Percentiles rank a stretch among this genome's conserved stretches.
These are phyloP conservation scores for Hypomecis atomaria DNA, from an alignment of 2,888 invertebrate genomes.

Conservation along the genomic window DNA sequence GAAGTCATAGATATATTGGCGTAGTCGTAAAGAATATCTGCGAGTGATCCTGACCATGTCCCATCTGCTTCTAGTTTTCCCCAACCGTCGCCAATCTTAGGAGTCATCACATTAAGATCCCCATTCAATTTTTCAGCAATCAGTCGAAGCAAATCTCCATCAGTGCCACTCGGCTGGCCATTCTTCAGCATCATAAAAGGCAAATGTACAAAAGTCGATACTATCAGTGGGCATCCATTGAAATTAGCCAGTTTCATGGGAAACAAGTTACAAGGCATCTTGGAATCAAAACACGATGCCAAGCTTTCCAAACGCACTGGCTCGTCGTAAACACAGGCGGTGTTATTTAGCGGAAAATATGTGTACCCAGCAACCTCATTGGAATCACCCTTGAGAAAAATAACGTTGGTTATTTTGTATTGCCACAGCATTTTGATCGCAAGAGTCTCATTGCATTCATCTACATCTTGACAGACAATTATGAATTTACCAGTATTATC, in stretches of 20 bases:
- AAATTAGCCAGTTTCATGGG: slow-evolving; percentile 62
- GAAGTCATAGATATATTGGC: slow-evolving; percentile 76
- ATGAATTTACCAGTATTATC: slow-evolving; percentile 68
- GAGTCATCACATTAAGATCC: slow-evolving; percentile 60
- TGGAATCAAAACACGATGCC: slow-evolving; percentile 24
- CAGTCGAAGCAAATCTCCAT: slow-evolving; percentile 65
- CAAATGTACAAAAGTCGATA: slow-evolving; percentile 64
- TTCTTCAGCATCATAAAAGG: slow-evolving; percentile 65
- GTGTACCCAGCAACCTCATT: slow-evolving; percentile 55
- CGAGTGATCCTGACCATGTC: slow-evolving; percentile 71
- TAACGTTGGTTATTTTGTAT: slow-evolving; percentile 63
- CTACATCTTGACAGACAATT: slow-evolving; percentile 61
- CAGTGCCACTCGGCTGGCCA: slow-evolving; percentile 60
- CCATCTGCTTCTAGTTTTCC: slow-evolving; percentile 61
- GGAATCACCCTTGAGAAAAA: slow-evolving; percentile 55
- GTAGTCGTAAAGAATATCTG: slow-evolving; percentile 62
- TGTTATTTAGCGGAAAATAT: slow-evolving; percentile 55
- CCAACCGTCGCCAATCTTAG: slow-evolving; percentile 64
- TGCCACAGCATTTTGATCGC: slow-evolving; percentile 62
- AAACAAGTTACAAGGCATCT: slow-evolving; percentile 50
- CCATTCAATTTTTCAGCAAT: slow-evolving; percentile 64
- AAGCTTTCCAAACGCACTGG: slow-evolving; percentile 53
- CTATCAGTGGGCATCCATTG: slow-evolving; percentile 61
- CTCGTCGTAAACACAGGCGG: slow-evolving; percentile 54
- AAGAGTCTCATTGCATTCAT: slow-evolving; percentile 57